A percentile compares a stretch with the other conserved stretches of the same genome.
Conservation (phyloP, 2,797 vertebrate species). For the Presbytis comata region DNA sequence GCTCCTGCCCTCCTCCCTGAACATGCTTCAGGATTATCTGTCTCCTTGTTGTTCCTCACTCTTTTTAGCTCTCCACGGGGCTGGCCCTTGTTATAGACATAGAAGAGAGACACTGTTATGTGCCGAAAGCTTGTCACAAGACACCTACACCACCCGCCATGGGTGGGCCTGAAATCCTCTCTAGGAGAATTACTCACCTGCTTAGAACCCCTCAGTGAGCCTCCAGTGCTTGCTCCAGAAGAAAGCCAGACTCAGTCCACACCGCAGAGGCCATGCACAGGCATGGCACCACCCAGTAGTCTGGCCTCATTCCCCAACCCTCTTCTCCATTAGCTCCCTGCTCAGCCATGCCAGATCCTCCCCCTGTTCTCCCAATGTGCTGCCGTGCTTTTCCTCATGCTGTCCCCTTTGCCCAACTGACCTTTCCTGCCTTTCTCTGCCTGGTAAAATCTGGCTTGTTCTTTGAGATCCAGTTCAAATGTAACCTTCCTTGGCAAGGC, state of each 20-base stretch:
- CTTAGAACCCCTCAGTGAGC: neutral
- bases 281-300: accelerated
- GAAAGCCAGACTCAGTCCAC: neutral
- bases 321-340: neutral
- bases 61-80: neutral
- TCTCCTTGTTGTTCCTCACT: neutral
- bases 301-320: neutral
- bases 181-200: neutral
- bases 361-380: neutral
- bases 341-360: neutral
- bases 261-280: neutral
- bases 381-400: neutral
- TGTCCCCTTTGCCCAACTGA: neutral
- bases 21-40: neutral
- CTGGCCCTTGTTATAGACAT: neutral
- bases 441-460: neutral
- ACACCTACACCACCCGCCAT: neutral
- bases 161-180: neutral
- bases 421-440: neutral
- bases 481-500: neutral
- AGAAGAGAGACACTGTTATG: neutral
- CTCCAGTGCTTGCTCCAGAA: neutral
- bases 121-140: neutral
- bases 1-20: neutral
- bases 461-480: neutral